Evolutionary conservation across 2,797 vertebrate species (phyloP).

Genomic region (Neostethus bicornis): DNA sequence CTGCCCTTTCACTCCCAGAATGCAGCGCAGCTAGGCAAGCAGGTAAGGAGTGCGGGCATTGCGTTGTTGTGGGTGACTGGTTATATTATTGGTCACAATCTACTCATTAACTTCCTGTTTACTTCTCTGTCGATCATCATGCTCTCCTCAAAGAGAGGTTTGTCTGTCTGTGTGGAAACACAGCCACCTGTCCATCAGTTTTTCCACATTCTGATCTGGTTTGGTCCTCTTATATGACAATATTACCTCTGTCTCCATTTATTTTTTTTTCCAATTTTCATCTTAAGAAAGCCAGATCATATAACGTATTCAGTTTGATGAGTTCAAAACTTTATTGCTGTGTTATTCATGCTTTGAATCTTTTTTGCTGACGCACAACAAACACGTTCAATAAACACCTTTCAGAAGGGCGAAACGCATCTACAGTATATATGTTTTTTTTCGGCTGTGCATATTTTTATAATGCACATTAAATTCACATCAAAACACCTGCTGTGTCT

Average conservation of each 20-base stretch:
- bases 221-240: conserved; percentile 9
- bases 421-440: too few relatives aligned
- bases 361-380: too few relatives aligned
- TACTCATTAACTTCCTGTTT: conserved; percentile 77
- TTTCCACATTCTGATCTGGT: conserved; percentile 4
- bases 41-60: conserved; percentile 68
- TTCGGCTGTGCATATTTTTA: too few relatives aligned
- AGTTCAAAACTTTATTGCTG: conserved; percentile 27
- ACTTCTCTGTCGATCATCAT: conserved; percentile 66
- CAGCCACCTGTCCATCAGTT: conserved; percentile 29
- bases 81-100: conserved; percentile 79
- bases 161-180: conserved; percentile 51
- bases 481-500: too few relatives aligned
- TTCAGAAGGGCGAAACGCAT: too few relatives aligned
- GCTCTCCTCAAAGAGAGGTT: conserved; percentile 37
- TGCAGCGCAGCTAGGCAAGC: conserved; percentile 67
- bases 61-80: conserved; percentile 78
- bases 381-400: too few relatives aligned
- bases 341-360: too few relatives aligned
- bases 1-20: conserved; percentile 74
- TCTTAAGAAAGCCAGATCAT: conserved; percentile 25
- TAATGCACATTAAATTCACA: too few relatives aligned
- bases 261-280: neutral
- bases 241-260: conserved; percentile 1
- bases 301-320: conserved; percentile 27